Percentiles rank a stretch among this genome's conserved stretches.
Conservation (phyloP, 2,797 vertebrate species). For the Xenopus petersii region DNA sequence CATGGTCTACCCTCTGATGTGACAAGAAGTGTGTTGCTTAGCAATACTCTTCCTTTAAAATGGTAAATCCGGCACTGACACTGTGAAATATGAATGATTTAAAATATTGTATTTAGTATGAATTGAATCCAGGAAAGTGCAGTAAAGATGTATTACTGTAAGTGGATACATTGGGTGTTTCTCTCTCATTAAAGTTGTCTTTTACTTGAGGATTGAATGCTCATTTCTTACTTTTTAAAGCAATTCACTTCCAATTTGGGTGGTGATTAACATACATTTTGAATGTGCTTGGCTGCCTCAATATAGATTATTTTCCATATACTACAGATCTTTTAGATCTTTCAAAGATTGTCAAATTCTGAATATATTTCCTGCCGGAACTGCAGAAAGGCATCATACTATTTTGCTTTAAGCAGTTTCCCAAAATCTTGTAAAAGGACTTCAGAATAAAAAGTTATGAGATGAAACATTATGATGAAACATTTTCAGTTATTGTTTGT, state of each 20-base stretch:
- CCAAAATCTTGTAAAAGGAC: neutral
- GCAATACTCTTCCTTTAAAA: slow-evolving; percentile 7
- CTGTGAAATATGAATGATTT: neutral
- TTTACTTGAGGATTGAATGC: slow-evolving; percentile 4
- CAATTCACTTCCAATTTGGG: slow-evolving; percentile 13
- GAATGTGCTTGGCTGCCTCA: neutral
- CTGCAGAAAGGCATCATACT: neutral
- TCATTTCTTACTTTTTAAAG: slow-evolving; percentile 6
- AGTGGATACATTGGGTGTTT: neutral
- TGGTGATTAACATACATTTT: slow-evolving; percentile 20
- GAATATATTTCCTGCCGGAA: slow-evolving; percentile 1
- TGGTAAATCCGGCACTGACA: neutral
- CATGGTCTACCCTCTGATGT: too few relatives aligned
- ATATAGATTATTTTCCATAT: slow-evolving; percentile 14
- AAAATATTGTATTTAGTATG: neutral
- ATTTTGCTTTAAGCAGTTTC: slow-evolving; percentile 4
- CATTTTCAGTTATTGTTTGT: too few relatives aligned
- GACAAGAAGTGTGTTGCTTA: too few relatives aligned
- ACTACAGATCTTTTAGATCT: neutral
- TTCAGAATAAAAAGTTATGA: too few relatives aligned
- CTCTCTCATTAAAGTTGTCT: neutral
- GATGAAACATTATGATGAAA: too few relatives aligned
- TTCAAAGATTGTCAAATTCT: slow-evolving; percentile 25
- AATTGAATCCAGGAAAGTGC: neutral
- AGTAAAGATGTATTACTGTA: neutral